Percentiles rank a stretch among this genome's conserved stretches.
phyloP scores from a whole-genome alignment of 2,797 vertebrate species.

The Bovichtus variegatus region DNA sequence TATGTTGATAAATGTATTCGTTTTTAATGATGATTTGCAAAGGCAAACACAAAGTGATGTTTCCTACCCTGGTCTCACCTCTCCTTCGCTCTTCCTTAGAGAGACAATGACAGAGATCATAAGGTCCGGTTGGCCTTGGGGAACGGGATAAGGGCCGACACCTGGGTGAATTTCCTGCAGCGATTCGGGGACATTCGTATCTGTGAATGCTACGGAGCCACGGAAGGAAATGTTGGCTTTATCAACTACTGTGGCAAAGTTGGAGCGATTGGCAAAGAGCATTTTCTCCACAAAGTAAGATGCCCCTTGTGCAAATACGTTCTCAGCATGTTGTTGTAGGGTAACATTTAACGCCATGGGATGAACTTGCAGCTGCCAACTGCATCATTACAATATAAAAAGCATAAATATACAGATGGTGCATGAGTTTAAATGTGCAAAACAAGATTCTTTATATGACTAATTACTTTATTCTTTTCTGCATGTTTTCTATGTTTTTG shows the following conservation, averaged over 20 bases:
- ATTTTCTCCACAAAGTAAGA: constrained; percentile 85
- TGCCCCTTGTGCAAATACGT: background rate
- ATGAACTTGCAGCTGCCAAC: background rate
- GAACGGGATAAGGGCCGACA: constrained; percentile 87
- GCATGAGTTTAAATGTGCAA: background rate
- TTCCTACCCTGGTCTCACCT: background rate
- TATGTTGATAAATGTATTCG: too few relatives aligned
- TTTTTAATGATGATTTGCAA: too few relatives aligned
- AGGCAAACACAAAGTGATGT: background rate
- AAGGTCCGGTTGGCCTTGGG: constrained; percentile 87
- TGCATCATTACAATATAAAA: too few relatives aligned
- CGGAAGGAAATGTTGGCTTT: constrained; percentile 90
- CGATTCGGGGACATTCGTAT: constrained; percentile 88
- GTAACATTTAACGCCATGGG: background rate
- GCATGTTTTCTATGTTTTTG: constrained; percentile 17
- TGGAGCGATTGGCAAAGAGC: constrained; percentile 87
- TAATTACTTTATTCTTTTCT: background rate
- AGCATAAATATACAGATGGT: too few relatives aligned
- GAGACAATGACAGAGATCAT: constrained; percentile 86
- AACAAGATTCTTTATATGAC: background rate
- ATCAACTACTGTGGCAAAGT: constrained; percentile 89
- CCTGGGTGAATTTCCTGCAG: constrained; percentile 88
- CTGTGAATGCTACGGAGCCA: constrained; percentile 90
- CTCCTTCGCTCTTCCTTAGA: constrained; percentile 71
- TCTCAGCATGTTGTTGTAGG: background rate